Base-by-base conservation (phyloP, 2,797 vertebrate species). In the Heliangelus exortis region DNA sequence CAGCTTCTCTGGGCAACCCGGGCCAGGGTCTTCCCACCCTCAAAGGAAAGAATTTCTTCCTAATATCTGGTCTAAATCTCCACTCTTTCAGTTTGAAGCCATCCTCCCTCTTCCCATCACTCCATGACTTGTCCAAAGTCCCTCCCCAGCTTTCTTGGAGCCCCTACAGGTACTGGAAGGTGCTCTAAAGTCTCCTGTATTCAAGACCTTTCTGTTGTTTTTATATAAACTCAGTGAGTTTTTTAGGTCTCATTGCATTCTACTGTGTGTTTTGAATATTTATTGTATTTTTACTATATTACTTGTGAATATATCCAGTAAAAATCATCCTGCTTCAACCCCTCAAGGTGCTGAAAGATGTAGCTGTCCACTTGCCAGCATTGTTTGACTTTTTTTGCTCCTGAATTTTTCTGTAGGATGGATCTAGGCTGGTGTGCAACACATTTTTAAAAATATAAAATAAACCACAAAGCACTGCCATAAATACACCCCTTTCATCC, bases 401-500 rank as follows among this genome's bases (percentile, higher is more conserved):
- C 33, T 77, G 67, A 41, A 0, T 73, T 69, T 79, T 4, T 36
- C 91, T 79, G n/a, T 29, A 55, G 34, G 13, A 11, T 28, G 63
- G 31, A 10, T 29, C 67, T 36, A 25, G 55, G 62, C 57, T 26
- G 21, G 14, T 6, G 9, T 31, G 47, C 20, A 47, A 63, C 23
- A 36, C 1, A 1, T 48, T 73, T 67, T 33, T 1, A 53, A 69
- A 75, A 54, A 19, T 22, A 58, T 6, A 20, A 83, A 66, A 66
- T 31, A 69, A 82, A 75, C 57, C 51, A 78, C 29, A 78, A 72
- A 90, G 36, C 43, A 29, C 51, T 72, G 13, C 47, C 81, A 90
- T 86, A 92, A 94, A 91, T 71, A 87, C 2, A 59, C 4, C 31
- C 5, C 71, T 90, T 87, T 92, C 47, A 89, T 84, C 55, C 90